These are phyloP conservation scores for Echinometra lucunter DNA, from an alignment of 53 echinoderm and acorn worm genomes.

Conservation along the genomic window DNA sequence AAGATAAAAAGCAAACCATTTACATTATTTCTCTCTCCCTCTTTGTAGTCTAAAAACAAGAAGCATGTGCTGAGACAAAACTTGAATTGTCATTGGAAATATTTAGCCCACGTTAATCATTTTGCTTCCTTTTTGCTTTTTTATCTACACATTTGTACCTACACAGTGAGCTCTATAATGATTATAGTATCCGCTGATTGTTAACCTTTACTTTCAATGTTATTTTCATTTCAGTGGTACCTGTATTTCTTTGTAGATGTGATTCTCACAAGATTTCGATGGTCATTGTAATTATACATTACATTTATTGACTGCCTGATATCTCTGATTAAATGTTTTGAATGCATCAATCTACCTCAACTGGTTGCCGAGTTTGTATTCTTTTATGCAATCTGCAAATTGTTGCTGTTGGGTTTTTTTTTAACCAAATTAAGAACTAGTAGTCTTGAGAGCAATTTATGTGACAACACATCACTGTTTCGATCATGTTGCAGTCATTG, in stretches of 20 bases:
- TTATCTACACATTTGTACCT: neutral
- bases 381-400: too few species aligned
- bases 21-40: too few species aligned
- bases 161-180: neutral
- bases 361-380: too few species aligned
- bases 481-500: too few species aligned
- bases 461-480: too few species aligned
- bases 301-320: neutral
- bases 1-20: neutral
- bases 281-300: neutral
- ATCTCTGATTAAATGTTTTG: constrained; percentile 24
- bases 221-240: neutral
- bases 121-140: neutral
- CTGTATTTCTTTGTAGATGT: neutral
- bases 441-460: too few species aligned
- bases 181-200: neutral
- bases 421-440: too few species aligned
- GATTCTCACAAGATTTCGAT: neutral
- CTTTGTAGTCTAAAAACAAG: too few species aligned
- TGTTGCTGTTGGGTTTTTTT: too few species aligned
- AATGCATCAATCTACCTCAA: constrained; percentile 1
- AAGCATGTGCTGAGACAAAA: neutral
- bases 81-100: neutral
- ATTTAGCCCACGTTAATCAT: neutral
- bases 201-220: neutral